A percentile compares a stretch with the other conserved stretches of the same genome.
phyloP scores from a whole-genome alignment of 37 sponge, comb jelly and placozoan genomes.

The Petrosia ficiformis region DNA sequence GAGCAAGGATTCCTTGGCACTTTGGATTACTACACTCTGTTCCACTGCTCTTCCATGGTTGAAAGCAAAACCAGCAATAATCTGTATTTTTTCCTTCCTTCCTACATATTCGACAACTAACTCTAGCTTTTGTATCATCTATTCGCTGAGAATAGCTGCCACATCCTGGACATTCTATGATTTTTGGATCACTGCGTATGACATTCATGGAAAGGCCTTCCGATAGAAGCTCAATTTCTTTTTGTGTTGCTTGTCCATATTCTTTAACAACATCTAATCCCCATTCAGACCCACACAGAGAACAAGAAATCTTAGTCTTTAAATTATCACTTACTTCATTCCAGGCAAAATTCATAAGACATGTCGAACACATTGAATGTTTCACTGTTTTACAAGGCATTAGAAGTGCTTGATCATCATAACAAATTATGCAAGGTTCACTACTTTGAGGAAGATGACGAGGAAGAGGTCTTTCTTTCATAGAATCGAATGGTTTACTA shows the following conservation, averaged over 20 bases:
- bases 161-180: conserved; percentile 56
- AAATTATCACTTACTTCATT: conserved; percentile 8
- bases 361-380: not conserved
- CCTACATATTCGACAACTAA: conserved; percentile 32
- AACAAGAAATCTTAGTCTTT: conserved; percentile 22
- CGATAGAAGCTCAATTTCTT: conserved; percentile 18
- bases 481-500: not conserved
- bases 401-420: not conserved
- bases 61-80: conserved; percentile 42
- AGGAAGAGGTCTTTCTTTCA: not conserved
- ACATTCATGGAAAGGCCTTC: conserved; percentile 29
- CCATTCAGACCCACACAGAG: conserved; percentile 34
- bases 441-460: not conserved
- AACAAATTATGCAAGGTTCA: conserved; percentile 30
- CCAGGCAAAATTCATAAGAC: conserved; percentile 27
- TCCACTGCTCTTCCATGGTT: conserved; percentile 28
- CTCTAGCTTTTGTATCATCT: conserved; percentile 4
- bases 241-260: conserved; percentile 13
- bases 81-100: conserved; percentile 10
- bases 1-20: conserved; percentile 13
- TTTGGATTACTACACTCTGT: conserved; percentile 44
- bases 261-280: conserved; percentile 13
- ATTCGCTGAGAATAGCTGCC: conserved; percentile 27
- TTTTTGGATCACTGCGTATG: conserved; percentile 13
- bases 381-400: conserved; percentile 13